Base-by-base conservation (phyloP, 2,888 invertebrate genomes). In the Tillus elongatus region DNA sequence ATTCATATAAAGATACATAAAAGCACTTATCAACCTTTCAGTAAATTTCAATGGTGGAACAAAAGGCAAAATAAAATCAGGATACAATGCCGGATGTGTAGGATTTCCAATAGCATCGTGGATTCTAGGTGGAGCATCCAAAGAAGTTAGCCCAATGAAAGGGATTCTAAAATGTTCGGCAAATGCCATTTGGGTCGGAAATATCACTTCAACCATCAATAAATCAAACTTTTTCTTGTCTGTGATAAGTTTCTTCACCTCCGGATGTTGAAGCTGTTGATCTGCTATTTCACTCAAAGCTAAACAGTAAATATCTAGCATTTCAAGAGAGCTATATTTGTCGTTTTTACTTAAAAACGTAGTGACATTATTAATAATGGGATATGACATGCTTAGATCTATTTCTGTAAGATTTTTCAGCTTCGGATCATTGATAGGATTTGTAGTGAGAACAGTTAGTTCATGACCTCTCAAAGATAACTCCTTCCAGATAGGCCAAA, bases 321-420 rank as follows among this genome's bases (percentile, higher is more conserved):
- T 19, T 19, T 19, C n/a, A 19, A 19, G n/a, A 19, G 6, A 19
- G n/a, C 24, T n/a, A 19, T 8, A 8, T n/a, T 19, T 19, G n/a
- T n/a, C n/a, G 24, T 19, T 19, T 6, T 8, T n/a, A 19, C 24
- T 19, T 8, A 19, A n/a, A 19, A 19, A 19, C 6, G 24, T 19
- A 8, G 24, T 19, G 6, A 19, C 24, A n/a, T 19, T 42, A 30
- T 46, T 44, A 9, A 28, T 30, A n/a, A 43, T 32, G 24, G 43
- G 38, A 24, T 53, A 53, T 0, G 44, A 27, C 13, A 40, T 40
- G n/a, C 53, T 44, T 3, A 55, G 46, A 36, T 58, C 53, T n/a
- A 61, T 58, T 52, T 61, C 60, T 1, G 56, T 60, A 12, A 61
- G 37, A 39, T 60, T 61, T 3, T 42, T 43, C 34, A 61, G 40